Conservation (phyloP, 2,797 vertebrate genomes). For the Cryptoblepharus egeriae region DNA sequence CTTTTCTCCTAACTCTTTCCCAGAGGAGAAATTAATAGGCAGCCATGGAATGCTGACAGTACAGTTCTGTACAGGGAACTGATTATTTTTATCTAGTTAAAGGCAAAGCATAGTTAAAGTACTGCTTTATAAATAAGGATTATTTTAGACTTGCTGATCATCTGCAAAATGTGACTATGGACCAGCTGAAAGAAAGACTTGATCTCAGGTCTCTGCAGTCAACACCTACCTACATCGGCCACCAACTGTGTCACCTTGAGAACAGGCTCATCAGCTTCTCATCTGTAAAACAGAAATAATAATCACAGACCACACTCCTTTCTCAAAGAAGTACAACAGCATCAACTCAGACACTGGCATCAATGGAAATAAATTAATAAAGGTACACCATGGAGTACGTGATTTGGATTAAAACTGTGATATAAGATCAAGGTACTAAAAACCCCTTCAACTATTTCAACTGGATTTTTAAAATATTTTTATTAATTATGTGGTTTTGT, state of each 20-base stretch:
- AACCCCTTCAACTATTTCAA: too few relatives aligned
- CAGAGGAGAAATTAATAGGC: background rate
- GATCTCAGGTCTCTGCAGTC: background rate
- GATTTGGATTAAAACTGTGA: too few relatives aligned
- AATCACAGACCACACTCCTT: background rate
- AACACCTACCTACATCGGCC: background rate
- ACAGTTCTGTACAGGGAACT: background rate
- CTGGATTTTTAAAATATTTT: too few relatives aligned
- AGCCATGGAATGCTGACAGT: conserved; percentile 16
- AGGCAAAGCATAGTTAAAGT: background rate
- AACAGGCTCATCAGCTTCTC: background rate
- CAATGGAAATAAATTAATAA: too few relatives aligned
- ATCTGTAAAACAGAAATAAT: background rate
- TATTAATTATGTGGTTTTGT: too few relatives aligned
- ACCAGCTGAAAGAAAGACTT: background rate
- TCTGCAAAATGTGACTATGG: background rate
- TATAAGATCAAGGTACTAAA: too few relatives aligned
- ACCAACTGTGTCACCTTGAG: background rate
- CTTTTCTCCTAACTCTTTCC: background rate
- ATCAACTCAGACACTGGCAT: too few relatives aligned
- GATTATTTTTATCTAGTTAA: background rate
- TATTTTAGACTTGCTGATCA: background rate
- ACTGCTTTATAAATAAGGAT: background rate
- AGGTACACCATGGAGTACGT: too few relatives aligned
- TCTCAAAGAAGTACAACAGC: background rate